phyloP scores from a whole-genome alignment of 2,113 vertebrate genomes.

The Rhadina sibilatrix region DNA sequence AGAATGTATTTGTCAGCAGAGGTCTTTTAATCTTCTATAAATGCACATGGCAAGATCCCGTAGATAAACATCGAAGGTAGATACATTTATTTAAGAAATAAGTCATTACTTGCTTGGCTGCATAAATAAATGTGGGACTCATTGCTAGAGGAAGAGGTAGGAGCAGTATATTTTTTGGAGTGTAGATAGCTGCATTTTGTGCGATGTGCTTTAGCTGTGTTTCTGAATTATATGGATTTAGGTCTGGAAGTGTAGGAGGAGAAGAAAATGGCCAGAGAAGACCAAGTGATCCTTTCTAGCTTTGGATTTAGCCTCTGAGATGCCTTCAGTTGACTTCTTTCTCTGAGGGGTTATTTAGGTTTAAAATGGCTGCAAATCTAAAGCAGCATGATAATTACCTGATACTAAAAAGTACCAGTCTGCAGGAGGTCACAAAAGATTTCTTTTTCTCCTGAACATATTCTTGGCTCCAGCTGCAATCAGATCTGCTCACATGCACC shows the following conservation, averaged over 20 bases:
- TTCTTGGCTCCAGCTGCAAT: background rate
- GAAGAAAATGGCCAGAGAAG: background rate
- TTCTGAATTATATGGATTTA: background rate
- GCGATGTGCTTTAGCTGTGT: rapidly evolving
- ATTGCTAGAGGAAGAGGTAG: background rate
- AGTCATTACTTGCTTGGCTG: background rate
- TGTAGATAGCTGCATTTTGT: background rate
- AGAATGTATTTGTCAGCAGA: background rate
- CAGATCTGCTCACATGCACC: background rate
- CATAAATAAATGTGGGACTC: background rate
- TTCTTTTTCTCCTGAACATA: background rate
- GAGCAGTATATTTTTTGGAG: background rate
- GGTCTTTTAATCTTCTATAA: background rate
- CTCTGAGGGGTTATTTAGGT: background rate
- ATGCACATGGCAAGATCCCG: background rate
- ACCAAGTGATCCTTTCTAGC: background rate
- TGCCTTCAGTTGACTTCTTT: background rate
- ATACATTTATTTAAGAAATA: background rate
- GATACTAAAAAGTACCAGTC: background rate
- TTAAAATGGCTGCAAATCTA: background rate
- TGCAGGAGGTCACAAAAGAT: background rate
- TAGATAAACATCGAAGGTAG: background rate
- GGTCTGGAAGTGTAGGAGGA: background rate
- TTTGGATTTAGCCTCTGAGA: background rate
- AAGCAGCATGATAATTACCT: background rate